Base-by-base conservation (phyloP, 2,888 invertebrate species). In the Ganaspis brasiliensis region DNA sequence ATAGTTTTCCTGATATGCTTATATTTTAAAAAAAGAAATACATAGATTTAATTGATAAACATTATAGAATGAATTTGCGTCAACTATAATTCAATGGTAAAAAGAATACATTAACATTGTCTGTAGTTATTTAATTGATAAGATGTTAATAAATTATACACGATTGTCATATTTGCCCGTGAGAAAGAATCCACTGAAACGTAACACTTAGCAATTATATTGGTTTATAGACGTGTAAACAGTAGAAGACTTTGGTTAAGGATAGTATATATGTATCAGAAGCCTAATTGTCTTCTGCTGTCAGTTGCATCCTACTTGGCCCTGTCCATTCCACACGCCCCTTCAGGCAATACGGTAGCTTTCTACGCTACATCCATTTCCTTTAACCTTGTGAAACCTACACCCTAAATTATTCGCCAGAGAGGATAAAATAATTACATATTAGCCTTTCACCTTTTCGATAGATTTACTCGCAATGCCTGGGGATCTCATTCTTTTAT, bases 271-370 rank as follows among this genome's bases (percentile, higher is more conserved):
- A 86, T 88, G 88, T 90, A 90, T 90, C 87, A 89, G 89, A 89
- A 90, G 88, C 88, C 89, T 90, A 91, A 91, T 91, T 91, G 91
- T 91, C 91, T 91, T 89, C 86, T 84, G 88, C 91, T 91, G 91
- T 91, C 91, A 91, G 91, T 89, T 90, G 89, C 91, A 91, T 87
- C 88, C 89, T 84, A 89, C 90, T 90, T 89, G 88, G 86, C 81
- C 87, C 90, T 91, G 91, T 91, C 91, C 86, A 84, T 85, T 88
- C 86, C 91, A 91, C 87, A 89, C 90, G 87, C 88, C 86, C 91
- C 90, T 88, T 83, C 84, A 85, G 89, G 89, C 87, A 80, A 79
- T 77, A 74, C 82, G 80, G 76, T 81, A 79, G 78, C 80, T 83
- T 83, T 84, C 82, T 83, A 79, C 81, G 75, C 77, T 80, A 84